Percentiles rank a stretch among this genome's conserved stretches.
Evolutionary conservation across 1,140 invertebrate species (phyloP).

Genomic region (Aphaenogaster floridana): DNA sequence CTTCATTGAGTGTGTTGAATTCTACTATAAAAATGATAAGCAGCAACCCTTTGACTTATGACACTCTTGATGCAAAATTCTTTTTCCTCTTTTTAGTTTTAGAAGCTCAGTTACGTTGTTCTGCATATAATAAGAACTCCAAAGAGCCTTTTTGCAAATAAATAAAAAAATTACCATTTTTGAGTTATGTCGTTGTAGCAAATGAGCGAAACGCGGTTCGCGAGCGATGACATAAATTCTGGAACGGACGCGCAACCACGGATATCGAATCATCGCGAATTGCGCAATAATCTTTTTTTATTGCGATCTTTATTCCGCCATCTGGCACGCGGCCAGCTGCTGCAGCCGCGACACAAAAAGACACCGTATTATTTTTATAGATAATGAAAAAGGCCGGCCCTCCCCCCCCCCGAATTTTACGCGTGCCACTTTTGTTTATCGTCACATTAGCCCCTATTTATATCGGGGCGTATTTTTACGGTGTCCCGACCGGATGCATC

Average conservation of each 20-base stretch:
- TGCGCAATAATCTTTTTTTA: conserved; percentile 51
- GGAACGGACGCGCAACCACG: background rate
- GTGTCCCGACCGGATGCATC: conserved; percentile 28
- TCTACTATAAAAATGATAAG: no score
- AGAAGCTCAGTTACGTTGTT: no score
- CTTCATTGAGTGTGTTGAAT: no score
- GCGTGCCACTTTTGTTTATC: conserved; percentile 36
- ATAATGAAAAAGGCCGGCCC: conserved; percentile 12
- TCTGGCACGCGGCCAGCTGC: conserved; percentile 31
- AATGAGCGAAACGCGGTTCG: background rate
- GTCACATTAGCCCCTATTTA: conserved; percentile 37
- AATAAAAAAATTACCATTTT: no score
- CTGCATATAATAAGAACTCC: no score
- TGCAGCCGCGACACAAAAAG: conserved; percentile 46
- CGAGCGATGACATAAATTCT: background rate
- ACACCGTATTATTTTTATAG: conserved; percentile 49
- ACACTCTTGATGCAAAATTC: no score
- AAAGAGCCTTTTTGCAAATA: no score
- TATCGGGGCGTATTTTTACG: conserved; percentile 54
- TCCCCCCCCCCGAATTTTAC: background rate
- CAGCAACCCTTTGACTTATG: no score
- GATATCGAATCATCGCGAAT: conserved; percentile 35
- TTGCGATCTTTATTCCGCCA: conserved; percentile 41
- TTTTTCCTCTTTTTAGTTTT: no score
- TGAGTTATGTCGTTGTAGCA: no score